A percentile compares a stretch with the other conserved stretches of the same genome.
Evolutionary conservation across 1,140 invertebrate genomes (phyloP).

Genomic region (Hormaphis cornu): DNA sequence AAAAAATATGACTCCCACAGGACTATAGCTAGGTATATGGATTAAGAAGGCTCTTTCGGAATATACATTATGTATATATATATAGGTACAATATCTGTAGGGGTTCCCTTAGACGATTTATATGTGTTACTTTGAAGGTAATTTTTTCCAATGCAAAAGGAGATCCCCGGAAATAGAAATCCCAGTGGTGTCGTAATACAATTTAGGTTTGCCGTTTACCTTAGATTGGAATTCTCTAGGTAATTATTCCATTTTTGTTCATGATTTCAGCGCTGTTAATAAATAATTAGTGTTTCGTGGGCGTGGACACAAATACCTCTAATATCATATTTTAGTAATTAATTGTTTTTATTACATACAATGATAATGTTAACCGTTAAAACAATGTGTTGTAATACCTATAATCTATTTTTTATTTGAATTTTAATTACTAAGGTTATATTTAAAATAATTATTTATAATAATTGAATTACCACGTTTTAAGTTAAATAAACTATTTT

Average conservation of each 20-base stretch:
- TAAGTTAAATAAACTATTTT: too few relatives aligned
- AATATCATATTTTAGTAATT: not conserved
- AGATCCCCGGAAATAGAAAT: not conserved
- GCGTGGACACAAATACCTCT: too few relatives aligned
- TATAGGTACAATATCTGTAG: too few relatives aligned
- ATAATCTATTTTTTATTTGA: too few relatives aligned
- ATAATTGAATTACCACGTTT: too few relatives aligned
- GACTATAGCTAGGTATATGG: not conserved
- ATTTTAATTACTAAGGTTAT: too few relatives aligned
- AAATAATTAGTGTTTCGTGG: too few relatives aligned
- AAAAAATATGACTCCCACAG: slow-evolving; percentile 21
- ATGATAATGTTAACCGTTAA: too few relatives aligned
- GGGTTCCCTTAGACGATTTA: slow-evolving; percentile 16
- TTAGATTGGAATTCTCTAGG: not conserved
- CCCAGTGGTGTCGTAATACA: not conserved
- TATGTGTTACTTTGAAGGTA: not conserved
- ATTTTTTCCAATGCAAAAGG: slow-evolving; percentile 7
- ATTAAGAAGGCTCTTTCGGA: slow-evolving; percentile 25
- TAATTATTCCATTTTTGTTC: not conserved
- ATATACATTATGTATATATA: slow-evolving; percentile 12
- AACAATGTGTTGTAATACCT: too few relatives aligned
- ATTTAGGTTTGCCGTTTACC: not conserved
- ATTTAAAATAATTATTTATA: too few relatives aligned
- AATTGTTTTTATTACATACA: too few relatives aligned
- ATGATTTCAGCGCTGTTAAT: not conserved